These are phyloP conservation scores for Streptopelia turtur DNA, from an alignment of 2,797 vertebrate species.

Conservation along the genomic window DNA sequence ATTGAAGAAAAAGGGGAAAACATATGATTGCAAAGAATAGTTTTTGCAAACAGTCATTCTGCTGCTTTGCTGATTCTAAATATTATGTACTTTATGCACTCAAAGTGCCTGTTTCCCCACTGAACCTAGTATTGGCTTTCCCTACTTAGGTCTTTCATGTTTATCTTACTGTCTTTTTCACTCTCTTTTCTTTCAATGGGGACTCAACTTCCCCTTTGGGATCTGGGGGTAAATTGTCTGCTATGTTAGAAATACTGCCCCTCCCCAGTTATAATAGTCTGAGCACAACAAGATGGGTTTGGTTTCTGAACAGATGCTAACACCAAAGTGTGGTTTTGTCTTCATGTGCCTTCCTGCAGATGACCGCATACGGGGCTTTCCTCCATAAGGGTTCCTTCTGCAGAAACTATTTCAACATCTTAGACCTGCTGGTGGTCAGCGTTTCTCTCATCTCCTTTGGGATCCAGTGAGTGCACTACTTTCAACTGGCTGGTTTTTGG, in stretches of 20 bases:
- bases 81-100: background rate
- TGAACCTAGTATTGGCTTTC: background rate
- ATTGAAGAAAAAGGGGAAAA: slow-evolving; percentile 38
- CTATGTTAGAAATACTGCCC: background rate
- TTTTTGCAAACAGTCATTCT: slow-evolving; percentile 40
- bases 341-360: slow-evolving; percentile 81
- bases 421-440: slow-evolving; percentile 98
- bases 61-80: slow-evolving; percentile 50
- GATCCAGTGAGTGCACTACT: slow-evolving; percentile 91
- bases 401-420: slow-evolving; percentile 98
- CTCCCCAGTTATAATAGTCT: background rate
- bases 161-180: slow-evolving; percentile 6
- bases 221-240: slow-evolving; percentile 28
- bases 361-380: slow-evolving; percentile 98
- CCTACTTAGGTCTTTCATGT: background rate
- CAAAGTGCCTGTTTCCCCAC: background rate
- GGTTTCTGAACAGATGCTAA: background rate
- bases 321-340: slow-evolving; percentile 34
- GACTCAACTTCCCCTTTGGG: slow-evolving; percentile 1
- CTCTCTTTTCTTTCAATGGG: slow-evolving; percentile 43
- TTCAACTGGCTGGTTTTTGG: background rate
- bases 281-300: background rate
- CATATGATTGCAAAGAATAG: slow-evolving; percentile 31
- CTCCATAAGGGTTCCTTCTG: slow-evolving; percentile 99
- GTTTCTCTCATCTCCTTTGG: slow-evolving; percentile 99